Conservation (phyloP, 2,888 invertebrate species). For the Petrolisthes cinctipes region DNA sequence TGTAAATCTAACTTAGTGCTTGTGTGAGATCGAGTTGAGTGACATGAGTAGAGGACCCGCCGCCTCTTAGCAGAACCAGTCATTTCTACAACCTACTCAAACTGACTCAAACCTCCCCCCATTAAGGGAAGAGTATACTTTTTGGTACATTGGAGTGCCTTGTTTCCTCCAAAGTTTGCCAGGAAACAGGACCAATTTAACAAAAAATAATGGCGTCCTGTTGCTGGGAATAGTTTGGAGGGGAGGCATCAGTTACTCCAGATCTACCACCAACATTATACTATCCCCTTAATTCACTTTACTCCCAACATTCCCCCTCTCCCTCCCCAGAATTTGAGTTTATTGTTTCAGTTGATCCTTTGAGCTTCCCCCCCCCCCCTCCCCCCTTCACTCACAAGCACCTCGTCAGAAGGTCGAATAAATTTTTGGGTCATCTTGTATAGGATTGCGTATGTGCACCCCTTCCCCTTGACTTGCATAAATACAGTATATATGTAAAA, state of each 20-base stretch:
- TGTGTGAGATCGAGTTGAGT: constrained; percentile 46
- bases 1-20: constrained; percentile 49
- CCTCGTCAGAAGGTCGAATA: not conserved
- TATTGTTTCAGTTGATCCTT: not conserved
- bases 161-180: not conserved
- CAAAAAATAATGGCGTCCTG: too few relatives aligned
- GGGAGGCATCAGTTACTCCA: too few relatives aligned
- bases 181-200: too few relatives aligned
- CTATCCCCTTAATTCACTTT: too few relatives aligned
- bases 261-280: too few relatives aligned
- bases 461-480: not conserved
- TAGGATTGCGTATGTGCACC: not conserved
- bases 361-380: not conserved
- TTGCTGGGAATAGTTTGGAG: too few relatives aligned
- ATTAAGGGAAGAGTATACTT: constrained; percentile 17
- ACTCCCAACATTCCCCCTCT: not conserved
- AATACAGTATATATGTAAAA: constrained; percentile 1
- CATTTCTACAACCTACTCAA: constrained; percentile 35
- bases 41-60: constrained; percentile 46
- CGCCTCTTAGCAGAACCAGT: constrained; percentile 11
- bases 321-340: constrained; percentile 14
- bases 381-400: not conserved
- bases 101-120: constrained; percentile 36
- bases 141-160: too few relatives aligned
- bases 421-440: constrained; percentile 1